Evolutionary conservation across 1,140 invertebrate species (phyloP), one percentile per base, ranked within the genome.

Genomic region (Oryctes rhinoceros): DNA sequence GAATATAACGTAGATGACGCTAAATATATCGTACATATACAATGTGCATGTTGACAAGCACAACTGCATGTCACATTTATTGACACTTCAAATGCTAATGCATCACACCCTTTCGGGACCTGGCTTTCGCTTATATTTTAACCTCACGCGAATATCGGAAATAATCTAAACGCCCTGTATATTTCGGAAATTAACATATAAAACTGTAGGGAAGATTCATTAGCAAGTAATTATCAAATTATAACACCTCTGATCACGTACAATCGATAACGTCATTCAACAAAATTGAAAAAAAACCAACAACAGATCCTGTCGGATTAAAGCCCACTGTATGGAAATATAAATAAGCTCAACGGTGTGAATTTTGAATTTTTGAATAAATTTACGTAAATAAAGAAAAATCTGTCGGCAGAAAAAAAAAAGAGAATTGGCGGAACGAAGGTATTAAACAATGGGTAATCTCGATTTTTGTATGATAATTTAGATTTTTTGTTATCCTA

Each of bases 321-420:
- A 53, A 10, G n/a, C 13, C 49, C 49, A 53, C 49, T 53, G 49
- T 4, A 53, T 53, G 49, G 49, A 53, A 53, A 53, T 53, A 53
- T 53, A 53, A 53, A 53, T 13, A 53, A 53, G 9, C 9, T 53
- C 49, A 18, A 18, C 49, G 49, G 49, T 53, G 49, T 53, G 49
- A 53, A 53, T 53, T 53, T 53, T 53, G 49, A 53, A 53, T 53
- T 53, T 53, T 53, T 53, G 49, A 53, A 53, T 53, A 53, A 53
- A 53, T 53, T 53, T 53, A 53, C 49, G 49, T 53, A 53, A 53
- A 53, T 53, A 53, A 53, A 53, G 49, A 53, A 53, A 53, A 53
- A 53, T 53, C 9, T 53, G 49, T 13, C n/a, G 4, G 49, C 13
- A 13, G 49, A 53, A 18, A 53, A 13, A n/a, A 18, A 53, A 18